Evolutionary conservation across 1,140 invertebrate species (phyloP), one percentile per base, ranked within the genome.

Genomic region (Stratiolaelaps scimitus): DNA sequence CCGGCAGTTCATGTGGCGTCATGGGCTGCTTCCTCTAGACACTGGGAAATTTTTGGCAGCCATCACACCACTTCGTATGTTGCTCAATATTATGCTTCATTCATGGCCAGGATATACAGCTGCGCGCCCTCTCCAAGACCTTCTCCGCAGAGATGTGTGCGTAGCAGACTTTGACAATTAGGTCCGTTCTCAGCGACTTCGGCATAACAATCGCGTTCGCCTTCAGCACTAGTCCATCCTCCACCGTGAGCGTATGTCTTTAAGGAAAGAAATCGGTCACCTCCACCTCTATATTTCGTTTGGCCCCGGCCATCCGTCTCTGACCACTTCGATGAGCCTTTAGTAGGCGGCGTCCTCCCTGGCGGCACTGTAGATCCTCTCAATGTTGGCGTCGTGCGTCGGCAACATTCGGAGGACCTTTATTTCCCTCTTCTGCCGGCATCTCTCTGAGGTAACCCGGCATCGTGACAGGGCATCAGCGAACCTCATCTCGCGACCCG

Each of bases 111-210:
- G 28, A 48, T 4, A 48, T 28, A 28, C 47, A 48, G 5, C 47
- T 15, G 7, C 28, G 20, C 15, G 47, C 47, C 5, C 47, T 19
- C 4, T 48, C 47, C 4, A 6, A 4, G 4, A 28, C 28, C 47
- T 28, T 48, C 47, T 48, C 19, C 15, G 28, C 47, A 7, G 47
- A 48, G 19, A 48, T 48, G 47, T 48, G 47, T 4, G 47, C 47
- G 19, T 28, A 48, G 15, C 47, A 48, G 20, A 48, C 7, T 28
- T 19, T 4, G 7, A 23, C 28, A 7, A 28, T 48, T 19, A 48
- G 20, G 7, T 48, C 47, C 28, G 19, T 15, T 48, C 15, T 48
- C 15, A 48, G 47, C 15, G 47, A 7, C 47, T 48, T 48, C 47
- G 47, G 47, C 15, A 48, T 15, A 4, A 48, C 47, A 19, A 48